Conservation (phyloP, 2,113 vertebrate genomes). For the Peromyscus californicus region DNA sequence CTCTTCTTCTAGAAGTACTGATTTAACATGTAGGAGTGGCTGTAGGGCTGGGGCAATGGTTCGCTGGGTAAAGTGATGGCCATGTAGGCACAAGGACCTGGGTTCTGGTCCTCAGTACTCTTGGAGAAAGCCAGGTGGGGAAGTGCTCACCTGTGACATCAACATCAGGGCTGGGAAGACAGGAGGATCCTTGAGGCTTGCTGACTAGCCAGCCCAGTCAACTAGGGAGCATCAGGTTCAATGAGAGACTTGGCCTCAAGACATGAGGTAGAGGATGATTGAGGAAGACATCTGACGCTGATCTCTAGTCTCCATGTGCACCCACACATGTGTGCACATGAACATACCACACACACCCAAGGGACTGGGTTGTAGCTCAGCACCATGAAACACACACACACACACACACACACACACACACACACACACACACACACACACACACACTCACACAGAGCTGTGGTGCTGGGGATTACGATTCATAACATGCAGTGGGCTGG, state of each 20-base stretch:
- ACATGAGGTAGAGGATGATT: not conserved
- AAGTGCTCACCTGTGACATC: not conserved
- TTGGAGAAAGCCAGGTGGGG: not conserved
- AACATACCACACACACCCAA: not conserved
- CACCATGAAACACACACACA: not conserved
- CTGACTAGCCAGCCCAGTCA: not conserved
- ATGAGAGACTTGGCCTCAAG: not conserved
- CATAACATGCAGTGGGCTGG: not conserved
- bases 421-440: not conserved
- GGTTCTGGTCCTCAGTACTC: not conserved
- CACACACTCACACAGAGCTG: not conserved
- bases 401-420: not conserved
- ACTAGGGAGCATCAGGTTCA: not conserved
- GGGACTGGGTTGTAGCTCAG: not conserved
- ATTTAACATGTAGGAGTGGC: not conserved
- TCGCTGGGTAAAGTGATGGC: not conserved
- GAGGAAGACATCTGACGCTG: not conserved
- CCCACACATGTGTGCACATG: not conserved
- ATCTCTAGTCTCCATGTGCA: not conserved
- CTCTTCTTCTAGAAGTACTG: not conserved
- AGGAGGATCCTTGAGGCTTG: too few relatives aligned
- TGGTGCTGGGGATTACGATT: not conserved
- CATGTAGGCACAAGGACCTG: too few relatives aligned
- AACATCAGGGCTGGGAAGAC: not conserved
- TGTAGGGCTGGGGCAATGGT: too few relatives aligned